Base-by-base conservation (phyloP, 64 coral and sea anemone genomes). In the Montipora capricornis region DNA sequence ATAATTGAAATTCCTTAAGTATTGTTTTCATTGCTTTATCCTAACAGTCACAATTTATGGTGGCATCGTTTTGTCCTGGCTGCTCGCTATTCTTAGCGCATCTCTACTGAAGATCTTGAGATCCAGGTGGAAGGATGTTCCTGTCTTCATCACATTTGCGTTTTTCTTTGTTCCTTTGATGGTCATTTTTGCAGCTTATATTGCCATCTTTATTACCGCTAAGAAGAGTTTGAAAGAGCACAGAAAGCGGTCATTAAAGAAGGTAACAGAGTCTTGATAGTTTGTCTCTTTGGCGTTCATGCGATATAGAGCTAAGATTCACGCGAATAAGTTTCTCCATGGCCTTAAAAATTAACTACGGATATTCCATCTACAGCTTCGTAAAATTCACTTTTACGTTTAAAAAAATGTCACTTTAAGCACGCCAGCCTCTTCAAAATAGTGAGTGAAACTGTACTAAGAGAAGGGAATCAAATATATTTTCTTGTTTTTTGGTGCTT, bases 21-120 rank as follows among this genome's bases (percentile, higher is more conserved):
- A 17, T 5, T 68, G 64, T 37, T 47, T 77, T 4, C 37, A 37
- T 37, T 17, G 4, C 4, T 20, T 49, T 78, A 6, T n/a, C 5
- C 46, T 46, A 60, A 14, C 82, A 86, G 82, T 22, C 1, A 86
- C 47, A 16, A 73, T 86, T 8, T 86, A 68, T 50, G 66, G 62
- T 19, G 96, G 89, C 44, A 89, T 98, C 37, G 76, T 60, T 3
- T n/a, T 88, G n/a, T 98, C 96, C 14, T 98, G 96, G 96, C 17
- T 78, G 0, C 48, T 98, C 8, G 89, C 89, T 2, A 69, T 98
- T 53, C 37, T 95, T 1, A 89, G 67, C 44, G 85, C 89, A 37
- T n/a, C 95, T 11, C 60, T 98, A 11, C 91, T 76, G 49, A 22
- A 10, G 37, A 85, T 66, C 49, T 48, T 46, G 7, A 22, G 44